Percentiles rank a stretch among this genome's conserved stretches.
Conservation (phyloP, 2,113 vertebrate species). For the Pterocles gutturalis region DNA sequence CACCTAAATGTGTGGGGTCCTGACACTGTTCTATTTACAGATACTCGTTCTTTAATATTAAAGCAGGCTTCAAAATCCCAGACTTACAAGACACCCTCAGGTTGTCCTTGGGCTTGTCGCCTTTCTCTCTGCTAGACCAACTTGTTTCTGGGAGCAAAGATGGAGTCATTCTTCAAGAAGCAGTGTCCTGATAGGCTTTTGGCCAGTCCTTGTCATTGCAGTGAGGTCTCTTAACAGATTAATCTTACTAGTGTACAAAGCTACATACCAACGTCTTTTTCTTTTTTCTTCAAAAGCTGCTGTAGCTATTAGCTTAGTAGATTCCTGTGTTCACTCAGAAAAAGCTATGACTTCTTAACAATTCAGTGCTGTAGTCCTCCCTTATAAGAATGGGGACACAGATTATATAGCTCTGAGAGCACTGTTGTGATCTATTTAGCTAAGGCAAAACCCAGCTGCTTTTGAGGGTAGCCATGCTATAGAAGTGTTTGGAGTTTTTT, state of each 20-base stretch:
- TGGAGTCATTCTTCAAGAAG: neutral
- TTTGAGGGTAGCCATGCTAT: neutral
- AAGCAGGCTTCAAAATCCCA: neutral
- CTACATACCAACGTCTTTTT: neutral
- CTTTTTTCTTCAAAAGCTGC: neutral
- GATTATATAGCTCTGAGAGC: neutral
- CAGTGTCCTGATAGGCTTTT: neutral
- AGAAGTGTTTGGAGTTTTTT: neutral
- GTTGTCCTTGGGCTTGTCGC: neutral
- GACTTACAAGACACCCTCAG: neutral
- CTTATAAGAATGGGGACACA: neutral
- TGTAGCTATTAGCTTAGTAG: neutral
- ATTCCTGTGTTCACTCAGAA: neutral
- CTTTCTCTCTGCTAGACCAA: neutral
- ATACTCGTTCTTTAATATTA: neutral
- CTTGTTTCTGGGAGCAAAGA: neutral
- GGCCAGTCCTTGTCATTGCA: neutral
- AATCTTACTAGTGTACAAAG: neutral
- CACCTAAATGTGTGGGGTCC: neutral
- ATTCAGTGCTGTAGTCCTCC: neutral
- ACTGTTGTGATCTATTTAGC: neutral
- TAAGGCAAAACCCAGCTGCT: neutral
- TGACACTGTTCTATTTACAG: neutral
- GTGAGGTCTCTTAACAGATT: neutral
- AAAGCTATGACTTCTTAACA: neutral